phyloP scores from a whole-genome alignment of 2,113 vertebrate species.

The Prolemur simus region DNA sequence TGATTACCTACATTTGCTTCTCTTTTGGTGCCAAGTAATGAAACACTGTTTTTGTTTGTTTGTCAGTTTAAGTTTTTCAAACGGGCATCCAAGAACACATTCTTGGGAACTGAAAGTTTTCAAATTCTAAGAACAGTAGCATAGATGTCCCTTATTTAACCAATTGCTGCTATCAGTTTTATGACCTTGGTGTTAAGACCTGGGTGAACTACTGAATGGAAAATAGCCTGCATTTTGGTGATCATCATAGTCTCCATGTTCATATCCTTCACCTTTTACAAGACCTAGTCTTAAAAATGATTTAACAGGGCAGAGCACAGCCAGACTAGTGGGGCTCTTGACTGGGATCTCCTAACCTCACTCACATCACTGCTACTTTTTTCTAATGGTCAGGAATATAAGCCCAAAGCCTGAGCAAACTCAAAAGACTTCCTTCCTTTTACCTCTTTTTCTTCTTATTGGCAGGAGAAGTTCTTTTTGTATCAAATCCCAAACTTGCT shows the following conservation, averaged over 20 bases:
- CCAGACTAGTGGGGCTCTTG: fast-evolving
- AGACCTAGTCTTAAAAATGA: neutral
- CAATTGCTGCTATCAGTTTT: neutral
- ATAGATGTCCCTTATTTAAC: neutral
- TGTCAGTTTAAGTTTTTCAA: neutral
- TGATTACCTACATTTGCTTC: neutral
- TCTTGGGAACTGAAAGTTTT: neutral
- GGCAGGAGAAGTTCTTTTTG: neutral
- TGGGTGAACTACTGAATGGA: neutral
- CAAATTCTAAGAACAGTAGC: neutral
- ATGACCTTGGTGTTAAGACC: neutral
- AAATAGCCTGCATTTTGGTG: neutral
- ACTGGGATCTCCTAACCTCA: neutral
- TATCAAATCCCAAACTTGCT: neutral
- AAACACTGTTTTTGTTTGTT: neutral
- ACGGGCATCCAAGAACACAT: neutral
- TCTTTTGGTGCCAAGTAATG: neutral
- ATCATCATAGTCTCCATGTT: neutral
- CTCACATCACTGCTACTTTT: neutral
- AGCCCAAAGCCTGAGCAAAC: neutral
- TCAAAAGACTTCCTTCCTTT: neutral
- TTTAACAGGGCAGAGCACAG: neutral
- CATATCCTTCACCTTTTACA: neutral
- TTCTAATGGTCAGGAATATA: neutral
- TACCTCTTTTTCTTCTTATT: neutral